Percentiles rank a stretch among this genome's conserved stretches.
Evolutionary conservation across 2,797 vertebrate species (phyloP).

Genomic region (Capromys pilorides): DNA sequence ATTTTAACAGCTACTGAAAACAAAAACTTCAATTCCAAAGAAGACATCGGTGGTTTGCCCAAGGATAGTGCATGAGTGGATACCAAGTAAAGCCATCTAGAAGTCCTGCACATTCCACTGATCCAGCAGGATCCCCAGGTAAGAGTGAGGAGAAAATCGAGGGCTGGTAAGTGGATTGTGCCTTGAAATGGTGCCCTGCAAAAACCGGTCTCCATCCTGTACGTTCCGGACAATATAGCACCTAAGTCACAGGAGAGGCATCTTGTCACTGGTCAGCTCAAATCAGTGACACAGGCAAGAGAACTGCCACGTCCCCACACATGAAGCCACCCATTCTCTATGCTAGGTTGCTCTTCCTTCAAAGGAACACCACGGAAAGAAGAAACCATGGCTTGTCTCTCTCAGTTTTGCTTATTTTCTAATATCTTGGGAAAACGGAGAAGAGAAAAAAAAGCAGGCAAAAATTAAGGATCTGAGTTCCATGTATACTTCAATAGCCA

Average conservation of each 20-base stretch:
- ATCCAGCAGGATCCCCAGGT: background rate
- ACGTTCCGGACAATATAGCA: background rate
- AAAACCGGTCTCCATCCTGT: background rate
- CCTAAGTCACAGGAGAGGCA: background rate
- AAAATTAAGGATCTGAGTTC: constrained; percentile 17
- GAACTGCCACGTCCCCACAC: background rate
- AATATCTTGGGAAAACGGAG: constrained; percentile 32
- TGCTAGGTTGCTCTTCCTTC: background rate
- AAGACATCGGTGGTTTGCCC: background rate
- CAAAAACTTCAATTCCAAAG: constrained; percentile 28
- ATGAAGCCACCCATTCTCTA: background rate
- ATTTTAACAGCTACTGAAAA: constrained; percentile 51
- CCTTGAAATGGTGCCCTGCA: background rate
- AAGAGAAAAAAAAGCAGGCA: background rate
- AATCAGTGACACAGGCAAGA: background rate
- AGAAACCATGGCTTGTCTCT: background rate
- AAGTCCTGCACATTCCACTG: background rate
- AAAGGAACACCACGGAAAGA: background rate
- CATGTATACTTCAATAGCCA: background rate
- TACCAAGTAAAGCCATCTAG: background rate
- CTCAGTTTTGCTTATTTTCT: background rate
- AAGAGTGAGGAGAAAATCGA: constrained; percentile 20
- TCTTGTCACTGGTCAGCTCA: background rate
- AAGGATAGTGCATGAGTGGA: background rate
- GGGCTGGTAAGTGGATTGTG: background rate